Evolutionary conservation across 2,797 vertebrate species (phyloP), one percentile per base, ranked within the genome.

Genomic region (Peromyscus melanophrys): DNA sequence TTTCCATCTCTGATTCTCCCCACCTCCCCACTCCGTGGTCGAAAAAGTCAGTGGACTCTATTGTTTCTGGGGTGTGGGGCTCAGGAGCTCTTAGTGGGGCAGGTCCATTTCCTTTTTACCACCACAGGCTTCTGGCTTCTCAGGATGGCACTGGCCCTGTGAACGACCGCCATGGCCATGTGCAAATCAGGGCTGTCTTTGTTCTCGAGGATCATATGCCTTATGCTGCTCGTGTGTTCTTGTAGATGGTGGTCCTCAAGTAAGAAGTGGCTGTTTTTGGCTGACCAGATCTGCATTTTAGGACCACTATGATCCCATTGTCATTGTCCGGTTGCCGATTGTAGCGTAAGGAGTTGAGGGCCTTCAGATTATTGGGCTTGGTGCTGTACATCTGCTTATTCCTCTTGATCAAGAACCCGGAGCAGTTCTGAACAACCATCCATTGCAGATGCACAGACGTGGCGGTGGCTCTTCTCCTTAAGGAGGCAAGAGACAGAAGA

Each of bases 121-220:
- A 73, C 9, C 71, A 73, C 37, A 49, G 29, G 12, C 4, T 78
- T 65, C 40, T 6, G 27, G 61, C 43, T 67, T 85, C 9, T 0
- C 29, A n/a, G 43, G 5, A 46, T 65, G 43, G 31, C 43, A 85
- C 19, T 49, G 43, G 83, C 19, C 3, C 3, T 67, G 31, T 0
- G 1, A 43, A 14, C 2, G 4, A 10, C 31, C 0, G 0, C 61
- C 59, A 23, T 8, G 12, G 0, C 43, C 59, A 34, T 14, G 12
- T 4, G 0, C 31, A 67, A 23, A 67, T 67, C 83, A 49, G 61
- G 31, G 2, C 11, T 6, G 3, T n/a, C 8, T 31, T 49, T 49
- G 29, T 25, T 85, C 31, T 67, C 46, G 17, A 13, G 17, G 40
- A 67, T 49, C 29, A 23, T 49, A 19, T 46, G 19, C 61, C 61